Evolutionary conservation across 2,888 invertebrate genomes (phyloP).

Genomic region (Acrobasis suavella): DNA sequence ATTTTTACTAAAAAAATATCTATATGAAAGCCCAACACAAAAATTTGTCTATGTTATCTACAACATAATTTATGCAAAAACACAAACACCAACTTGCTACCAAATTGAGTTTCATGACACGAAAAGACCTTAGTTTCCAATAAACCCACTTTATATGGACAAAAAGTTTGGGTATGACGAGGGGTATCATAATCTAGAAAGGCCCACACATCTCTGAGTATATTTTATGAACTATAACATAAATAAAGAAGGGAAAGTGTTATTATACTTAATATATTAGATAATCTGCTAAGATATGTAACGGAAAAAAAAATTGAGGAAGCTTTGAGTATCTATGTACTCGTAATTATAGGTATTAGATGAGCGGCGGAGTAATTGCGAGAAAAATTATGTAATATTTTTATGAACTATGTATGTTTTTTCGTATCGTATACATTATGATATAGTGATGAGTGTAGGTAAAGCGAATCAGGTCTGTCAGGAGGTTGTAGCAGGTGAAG

Average conservation of each 20-base stretch:
- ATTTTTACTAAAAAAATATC: no score
- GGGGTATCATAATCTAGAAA: slow-evolving; percentile 35
- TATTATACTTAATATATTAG: slow-evolving; percentile 1
- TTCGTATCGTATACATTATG: no score
- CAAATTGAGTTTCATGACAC: slow-evolving; percentile 13
- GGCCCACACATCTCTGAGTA: slow-evolving; percentile 24
- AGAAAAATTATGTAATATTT: no score
- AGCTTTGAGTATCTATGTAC: neutral
- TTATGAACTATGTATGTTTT: no score
- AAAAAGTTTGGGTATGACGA: slow-evolving; percentile 38
- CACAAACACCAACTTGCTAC: neutral
- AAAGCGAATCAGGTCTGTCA: no score
- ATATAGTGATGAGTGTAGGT: no score
- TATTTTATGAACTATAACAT: slow-evolving; percentile 20
- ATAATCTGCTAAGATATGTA: neutral
- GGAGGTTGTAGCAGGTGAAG: no score
- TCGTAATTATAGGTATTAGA: neutral
- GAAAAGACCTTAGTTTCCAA: slow-evolving; percentile 25
- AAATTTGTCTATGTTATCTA: no score
- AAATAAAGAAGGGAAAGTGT: slow-evolving; percentile 9
- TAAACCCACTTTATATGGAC: slow-evolving; percentile 33
- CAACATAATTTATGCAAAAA: neutral
- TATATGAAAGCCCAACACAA: no score
- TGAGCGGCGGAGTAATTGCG: no score
- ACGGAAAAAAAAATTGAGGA: neutral